These are phyloP conservation scores for Phymanthus crucifer DNA, from an alignment of 92 coral and sea anemone species.

Conservation along the genomic window DNA sequence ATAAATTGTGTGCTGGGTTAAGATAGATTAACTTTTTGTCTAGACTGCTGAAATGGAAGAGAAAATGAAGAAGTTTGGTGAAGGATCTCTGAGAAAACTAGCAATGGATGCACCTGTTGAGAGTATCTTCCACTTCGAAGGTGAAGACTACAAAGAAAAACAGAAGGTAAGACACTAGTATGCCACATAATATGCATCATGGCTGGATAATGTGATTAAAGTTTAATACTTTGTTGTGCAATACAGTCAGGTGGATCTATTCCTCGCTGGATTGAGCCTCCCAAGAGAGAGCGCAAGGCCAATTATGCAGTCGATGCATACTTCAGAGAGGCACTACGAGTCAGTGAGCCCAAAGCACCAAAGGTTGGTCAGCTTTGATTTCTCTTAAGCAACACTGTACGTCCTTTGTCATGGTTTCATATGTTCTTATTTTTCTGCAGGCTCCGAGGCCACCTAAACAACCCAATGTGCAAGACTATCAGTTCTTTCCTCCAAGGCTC, in stretches of 20 bases:
- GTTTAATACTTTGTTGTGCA: neutral
- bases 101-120: conserved; percentile 95
- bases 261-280: conserved; percentile 99
- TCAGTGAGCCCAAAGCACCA: conserved; percentile 98
- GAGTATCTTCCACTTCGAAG: conserved; percentile 98
- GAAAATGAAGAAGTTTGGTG: conserved; percentile 99
- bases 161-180: conserved; percentile 71
- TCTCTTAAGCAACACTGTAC: neutral
- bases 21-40: too few relatives aligned
- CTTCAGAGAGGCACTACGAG: conserved; percentile 93
- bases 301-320: conserved; percentile 98
- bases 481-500: conserved; percentile 97
- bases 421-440: conserved; percentile 24
- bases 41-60: conserved; percentile 95
- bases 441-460: conserved; percentile 99
- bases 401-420: neutral
- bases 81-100: conserved; percentile 84
- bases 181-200: neutral
- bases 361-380: conserved; percentile 37
- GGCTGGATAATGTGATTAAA: neutral
- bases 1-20: too few relatives aligned
- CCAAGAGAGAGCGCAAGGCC: conserved; percentile 97
- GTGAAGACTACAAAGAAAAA: conserved; percentile 97
- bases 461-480: conserved; percentile 98
- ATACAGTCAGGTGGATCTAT: conserved; percentile 71